These are phyloP conservation scores for Tachypleus tridentatus DNA, from an alignment of 1,140 invertebrate species.

Conservation along the genomic window DNA sequence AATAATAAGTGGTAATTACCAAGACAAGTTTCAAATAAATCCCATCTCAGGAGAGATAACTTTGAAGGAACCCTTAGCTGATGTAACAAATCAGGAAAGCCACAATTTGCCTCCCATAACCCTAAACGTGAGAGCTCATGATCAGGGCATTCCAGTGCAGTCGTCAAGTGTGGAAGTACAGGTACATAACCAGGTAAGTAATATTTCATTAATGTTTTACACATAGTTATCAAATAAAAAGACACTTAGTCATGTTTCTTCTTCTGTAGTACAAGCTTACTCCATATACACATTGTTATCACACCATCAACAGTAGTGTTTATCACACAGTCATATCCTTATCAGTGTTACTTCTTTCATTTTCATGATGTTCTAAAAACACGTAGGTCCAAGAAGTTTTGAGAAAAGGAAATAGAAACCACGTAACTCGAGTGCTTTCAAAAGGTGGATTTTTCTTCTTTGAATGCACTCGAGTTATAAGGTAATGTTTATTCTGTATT, in stretches of 20 bases:
- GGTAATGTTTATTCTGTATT: too few species aligned
- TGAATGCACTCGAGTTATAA: too few species aligned
- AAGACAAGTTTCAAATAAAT: constrained; percentile 52
- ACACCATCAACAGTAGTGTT: too few species aligned
- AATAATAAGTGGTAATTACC: constrained; percentile 62
- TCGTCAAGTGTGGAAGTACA: constrained; percentile 20
- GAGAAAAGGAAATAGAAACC: too few species aligned
- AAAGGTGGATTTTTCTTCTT: too few species aligned
- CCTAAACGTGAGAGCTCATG: constrained; percentile 24
- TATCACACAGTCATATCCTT: too few species aligned
- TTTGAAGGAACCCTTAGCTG: constrained; percentile 14
- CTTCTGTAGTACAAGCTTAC: background rate
- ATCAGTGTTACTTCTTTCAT: too few species aligned
- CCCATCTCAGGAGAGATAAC: constrained; percentile 25
- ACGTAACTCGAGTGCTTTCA: too few species aligned
- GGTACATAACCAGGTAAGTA: constrained; percentile 22
- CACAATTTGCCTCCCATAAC: constrained; percentile 17
- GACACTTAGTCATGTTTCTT: too few species aligned
- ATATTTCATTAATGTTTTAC: background rate
- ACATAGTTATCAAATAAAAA: background rate
- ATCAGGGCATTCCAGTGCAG: constrained; percentile 24
- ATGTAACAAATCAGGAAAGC: constrained; percentile 6
- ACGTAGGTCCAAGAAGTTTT: too few species aligned
- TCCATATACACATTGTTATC: too few species aligned
- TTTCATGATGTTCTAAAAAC: too few species aligned